phyloP scores from a whole-genome alignment of 2,797 vertebrate species.

The Coluber constrictor region DNA sequence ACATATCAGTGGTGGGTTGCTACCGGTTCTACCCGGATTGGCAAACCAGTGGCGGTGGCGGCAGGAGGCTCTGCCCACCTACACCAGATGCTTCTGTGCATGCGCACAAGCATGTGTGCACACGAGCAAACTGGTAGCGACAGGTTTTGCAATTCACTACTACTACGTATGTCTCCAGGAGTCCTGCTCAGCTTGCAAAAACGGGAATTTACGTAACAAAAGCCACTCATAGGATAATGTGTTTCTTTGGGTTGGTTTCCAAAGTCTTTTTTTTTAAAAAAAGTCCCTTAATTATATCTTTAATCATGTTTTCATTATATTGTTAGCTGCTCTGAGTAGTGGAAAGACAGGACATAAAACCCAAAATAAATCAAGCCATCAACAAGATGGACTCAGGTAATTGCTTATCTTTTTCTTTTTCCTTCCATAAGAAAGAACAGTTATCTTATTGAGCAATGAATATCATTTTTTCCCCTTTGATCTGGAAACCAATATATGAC shows the following conservation, averaged over 20 bases:
- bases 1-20: too few species aligned
- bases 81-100: too few species aligned
- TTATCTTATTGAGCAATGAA: background rate
- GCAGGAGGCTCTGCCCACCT: too few species aligned
- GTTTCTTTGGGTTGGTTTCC: background rate
- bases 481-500: background rate
- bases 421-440: background rate
- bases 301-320: background rate
- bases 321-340: background rate
- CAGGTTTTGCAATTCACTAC: too few species aligned
- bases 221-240: background rate
- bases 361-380: background rate
- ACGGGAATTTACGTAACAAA: background rate
- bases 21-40: too few species aligned
- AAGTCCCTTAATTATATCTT: background rate
- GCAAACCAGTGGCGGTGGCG: too few species aligned
- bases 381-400: background rate
- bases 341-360: background rate
- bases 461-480: background rate
- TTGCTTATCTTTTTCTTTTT: background rate
- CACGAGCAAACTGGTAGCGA: too few species aligned
- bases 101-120: too few species aligned
- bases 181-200: background rate
- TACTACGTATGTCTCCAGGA: background rate
- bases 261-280: background rate